Evolutionary conservation across 2,797 vertebrate genomes (phyloP).

Genomic region (Sebastes ruberrimus): DNA sequence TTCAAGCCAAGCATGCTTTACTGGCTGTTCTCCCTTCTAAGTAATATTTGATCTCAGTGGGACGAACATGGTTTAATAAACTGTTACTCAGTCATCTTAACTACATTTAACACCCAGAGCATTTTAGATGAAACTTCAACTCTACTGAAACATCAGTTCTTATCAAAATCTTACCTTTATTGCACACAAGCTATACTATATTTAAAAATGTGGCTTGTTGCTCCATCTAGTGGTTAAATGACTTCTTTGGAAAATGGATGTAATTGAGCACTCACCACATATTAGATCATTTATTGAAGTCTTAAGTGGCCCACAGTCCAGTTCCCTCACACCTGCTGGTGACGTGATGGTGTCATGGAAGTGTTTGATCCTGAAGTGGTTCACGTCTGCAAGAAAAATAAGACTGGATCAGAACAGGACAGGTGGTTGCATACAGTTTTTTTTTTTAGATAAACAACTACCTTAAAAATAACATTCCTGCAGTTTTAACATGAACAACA

Average conservation of each 20-base stretch:
- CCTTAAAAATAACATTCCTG: background rate
- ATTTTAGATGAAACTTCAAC: background rate
- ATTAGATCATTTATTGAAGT: conserved; percentile 14
- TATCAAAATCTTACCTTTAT: background rate
- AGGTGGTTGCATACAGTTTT: background rate
- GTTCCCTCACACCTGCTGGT: conserved; percentile 10
- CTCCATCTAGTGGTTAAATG: conserved; percentile 56
- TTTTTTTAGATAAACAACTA: background rate
- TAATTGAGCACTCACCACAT: background rate
- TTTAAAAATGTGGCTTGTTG: background rate
- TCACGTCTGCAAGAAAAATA: background rate
- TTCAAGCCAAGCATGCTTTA: no score
- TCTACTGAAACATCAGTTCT: background rate
- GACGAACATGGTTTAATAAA: no score
- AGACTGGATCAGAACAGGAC: background rate
- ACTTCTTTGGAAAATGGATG: conserved; percentile 9
- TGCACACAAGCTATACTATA: background rate
- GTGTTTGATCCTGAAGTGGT: background rate
- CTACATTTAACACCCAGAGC: background rate
- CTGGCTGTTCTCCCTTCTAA: no score
- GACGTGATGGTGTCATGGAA: conserved; percentile 33
- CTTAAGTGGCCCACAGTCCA: background rate
- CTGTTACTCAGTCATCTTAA: background rate
- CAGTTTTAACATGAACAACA: background rate
- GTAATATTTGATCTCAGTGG: no score